Evolutionary conservation across 2,113 vertebrate genomes (phyloP).

Genomic region (Chloropsis hardwickii): DNA sequence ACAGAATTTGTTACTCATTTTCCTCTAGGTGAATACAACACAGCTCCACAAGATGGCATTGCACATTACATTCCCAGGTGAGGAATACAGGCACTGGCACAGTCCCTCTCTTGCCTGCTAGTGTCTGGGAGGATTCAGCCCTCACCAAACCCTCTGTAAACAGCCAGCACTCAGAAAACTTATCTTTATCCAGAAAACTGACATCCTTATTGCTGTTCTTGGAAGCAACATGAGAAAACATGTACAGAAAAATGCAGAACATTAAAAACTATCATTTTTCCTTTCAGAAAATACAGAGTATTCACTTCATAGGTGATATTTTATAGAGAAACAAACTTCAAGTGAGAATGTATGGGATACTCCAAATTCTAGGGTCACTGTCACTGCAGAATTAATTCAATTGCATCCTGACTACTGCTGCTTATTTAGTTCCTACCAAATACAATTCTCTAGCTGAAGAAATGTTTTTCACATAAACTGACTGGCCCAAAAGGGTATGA

Average conservation of each 20-base stretch:
- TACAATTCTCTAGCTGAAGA: background rate
- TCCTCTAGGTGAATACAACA: background rate
- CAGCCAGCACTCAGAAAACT: background rate
- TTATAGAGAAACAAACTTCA: background rate
- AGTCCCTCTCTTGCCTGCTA: background rate
- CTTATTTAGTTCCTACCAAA: background rate
- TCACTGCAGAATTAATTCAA: background rate
- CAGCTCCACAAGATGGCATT: constrained; percentile 31
- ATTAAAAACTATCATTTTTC: background rate
- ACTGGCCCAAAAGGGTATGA: background rate
- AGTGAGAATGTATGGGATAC: background rate
- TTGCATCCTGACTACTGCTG: background rate
- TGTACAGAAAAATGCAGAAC: background rate
- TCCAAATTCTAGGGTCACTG: background rate
- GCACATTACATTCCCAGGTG: background rate
- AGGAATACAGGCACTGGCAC: background rate
- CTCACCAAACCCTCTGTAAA: background rate
- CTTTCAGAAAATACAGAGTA: background rate
- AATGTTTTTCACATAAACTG: background rate
- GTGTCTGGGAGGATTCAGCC: background rate
- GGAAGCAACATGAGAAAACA: background rate
- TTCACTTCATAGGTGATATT: background rate
- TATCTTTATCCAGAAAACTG: background rate
- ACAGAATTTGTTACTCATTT: background rate
- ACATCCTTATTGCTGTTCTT: background rate